Evolutionary conservation across 2,113 vertebrate species (phyloP).

Genomic region (rat (Rattus norvegicus)): DNA sequence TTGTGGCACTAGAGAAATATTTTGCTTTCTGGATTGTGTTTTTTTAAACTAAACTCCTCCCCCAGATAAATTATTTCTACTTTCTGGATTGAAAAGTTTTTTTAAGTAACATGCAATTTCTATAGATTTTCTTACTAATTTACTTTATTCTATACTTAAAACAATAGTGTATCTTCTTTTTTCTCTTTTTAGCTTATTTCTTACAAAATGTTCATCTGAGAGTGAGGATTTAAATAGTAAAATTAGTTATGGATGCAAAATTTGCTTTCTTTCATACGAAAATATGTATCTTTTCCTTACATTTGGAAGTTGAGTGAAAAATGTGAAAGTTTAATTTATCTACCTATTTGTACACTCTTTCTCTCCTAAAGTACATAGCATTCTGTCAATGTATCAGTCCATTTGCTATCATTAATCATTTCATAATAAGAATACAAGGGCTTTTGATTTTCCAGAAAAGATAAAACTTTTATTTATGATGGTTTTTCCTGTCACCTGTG

Average conservation of each 20-base stretch:
- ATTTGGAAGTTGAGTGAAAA: neutral
- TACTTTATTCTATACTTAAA: conserved; percentile 27
- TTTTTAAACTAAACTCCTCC: neutral
- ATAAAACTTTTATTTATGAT: conserved; percentile 67
- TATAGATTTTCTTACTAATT: neutral
- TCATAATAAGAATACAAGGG: neutral
- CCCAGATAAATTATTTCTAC: neutral
- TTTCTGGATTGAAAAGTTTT: neutral
- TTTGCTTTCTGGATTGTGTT: neutral
- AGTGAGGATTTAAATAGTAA: neutral
- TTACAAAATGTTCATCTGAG: neutral
- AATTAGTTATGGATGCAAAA: neutral
- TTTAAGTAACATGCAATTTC: neutral
- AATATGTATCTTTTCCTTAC: neutral
- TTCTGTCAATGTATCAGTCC: neutral
- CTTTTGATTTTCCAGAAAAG: conserved; percentile 40
- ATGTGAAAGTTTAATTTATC: conserved; percentile 29
- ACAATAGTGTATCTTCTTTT: neutral
- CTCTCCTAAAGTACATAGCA: neutral
- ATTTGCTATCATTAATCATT: neutral
- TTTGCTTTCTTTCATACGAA: neutral
- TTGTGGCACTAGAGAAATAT: neutral
- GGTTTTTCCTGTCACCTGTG: conserved; percentile 62
- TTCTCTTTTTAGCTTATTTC: neutral
- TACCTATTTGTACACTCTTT: neutral